These are phyloP conservation scores for Pipistrellus nathusii DNA, from an alignment of 2,797 vertebrate genomes.

Conservation along the genomic window DNA sequence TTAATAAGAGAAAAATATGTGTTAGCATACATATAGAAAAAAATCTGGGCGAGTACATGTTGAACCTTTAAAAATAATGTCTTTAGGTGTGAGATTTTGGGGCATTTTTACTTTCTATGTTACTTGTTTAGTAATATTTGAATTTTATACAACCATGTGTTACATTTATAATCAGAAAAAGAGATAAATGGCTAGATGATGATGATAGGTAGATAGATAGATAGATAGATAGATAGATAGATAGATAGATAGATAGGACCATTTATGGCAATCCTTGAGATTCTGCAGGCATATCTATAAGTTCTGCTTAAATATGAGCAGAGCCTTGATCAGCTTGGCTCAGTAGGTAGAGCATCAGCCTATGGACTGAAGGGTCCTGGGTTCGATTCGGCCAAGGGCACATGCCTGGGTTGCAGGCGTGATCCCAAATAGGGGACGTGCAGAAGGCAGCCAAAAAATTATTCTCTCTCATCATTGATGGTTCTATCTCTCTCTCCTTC, in stretches of 20 bases:
- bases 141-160: background rate
- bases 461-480: too few species aligned
- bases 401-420: too few species aligned
- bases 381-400: too few species aligned
- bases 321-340: background rate
- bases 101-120: background rate
- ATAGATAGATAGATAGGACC: background rate
- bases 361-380: too few species aligned
- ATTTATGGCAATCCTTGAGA: slow-evolving; percentile 8
- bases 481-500: too few species aligned
- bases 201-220: background rate
- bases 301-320: slow-evolving; percentile 37
- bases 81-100: slow-evolving; percentile 2
- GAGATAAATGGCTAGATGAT: too few species aligned
- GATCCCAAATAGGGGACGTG: too few species aligned
- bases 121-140: background rate
- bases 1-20: slow-evolving; percentile 10
- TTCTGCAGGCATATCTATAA: background rate
- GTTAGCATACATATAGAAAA: background rate
- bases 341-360: too few species aligned
- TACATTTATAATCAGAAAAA: slow-evolving; percentile 57
- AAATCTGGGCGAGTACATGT: background rate
- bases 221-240: background rate
- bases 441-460: too few species aligned
- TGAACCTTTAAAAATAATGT: slow-evolving; percentile 6